Conservation (phyloP, 2,888 invertebrate species). For the Drosophila stalkeri region DNA sequence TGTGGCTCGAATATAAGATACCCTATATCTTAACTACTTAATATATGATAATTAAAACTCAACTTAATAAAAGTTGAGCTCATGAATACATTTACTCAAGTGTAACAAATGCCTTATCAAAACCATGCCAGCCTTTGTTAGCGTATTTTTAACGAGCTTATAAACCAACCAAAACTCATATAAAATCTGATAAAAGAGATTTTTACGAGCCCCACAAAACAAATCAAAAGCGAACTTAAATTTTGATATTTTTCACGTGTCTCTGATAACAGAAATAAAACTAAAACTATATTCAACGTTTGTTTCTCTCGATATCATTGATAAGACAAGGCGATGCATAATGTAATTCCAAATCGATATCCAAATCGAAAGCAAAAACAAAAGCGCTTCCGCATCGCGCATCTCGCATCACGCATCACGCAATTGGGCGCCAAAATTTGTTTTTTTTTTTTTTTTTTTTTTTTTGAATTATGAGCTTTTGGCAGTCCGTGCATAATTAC, state of each 20-base stretch:
- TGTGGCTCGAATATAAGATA: constrained; percentile 5
- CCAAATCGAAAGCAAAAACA: constrained; percentile 42
- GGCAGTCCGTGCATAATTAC: constrained; percentile 70
- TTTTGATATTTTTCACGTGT: constrained; percentile 22
- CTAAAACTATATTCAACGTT: not conserved
- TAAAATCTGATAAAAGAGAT: constrained; percentile 57
- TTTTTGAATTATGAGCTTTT: constrained; percentile 70
- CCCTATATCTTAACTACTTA: not conserved
- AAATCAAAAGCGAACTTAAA: constrained; percentile 38
- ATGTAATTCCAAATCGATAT: constrained; percentile 34
- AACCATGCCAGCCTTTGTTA: not conserved
- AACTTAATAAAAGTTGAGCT: no score
- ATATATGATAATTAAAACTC: no score
- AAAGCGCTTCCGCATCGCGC: constrained; percentile 71
- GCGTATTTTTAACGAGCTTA: constrained; percentile 63
- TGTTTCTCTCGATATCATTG: constrained; percentile 35
- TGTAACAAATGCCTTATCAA: not conserved
- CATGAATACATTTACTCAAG: not conserved
- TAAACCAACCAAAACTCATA: constrained; percentile 52
- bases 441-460: constrained; percentile 50
- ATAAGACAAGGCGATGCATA: constrained; percentile 58
- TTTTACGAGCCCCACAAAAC: constrained; percentile 52
- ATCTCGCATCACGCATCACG: constrained; percentile 64
- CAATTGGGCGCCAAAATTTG: constrained; percentile 67
- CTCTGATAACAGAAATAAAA: constrained; percentile 27